Evolutionary conservation across 2,113 vertebrate species (phyloP).

Genomic region (Pygathrix nemaeus): DNA sequence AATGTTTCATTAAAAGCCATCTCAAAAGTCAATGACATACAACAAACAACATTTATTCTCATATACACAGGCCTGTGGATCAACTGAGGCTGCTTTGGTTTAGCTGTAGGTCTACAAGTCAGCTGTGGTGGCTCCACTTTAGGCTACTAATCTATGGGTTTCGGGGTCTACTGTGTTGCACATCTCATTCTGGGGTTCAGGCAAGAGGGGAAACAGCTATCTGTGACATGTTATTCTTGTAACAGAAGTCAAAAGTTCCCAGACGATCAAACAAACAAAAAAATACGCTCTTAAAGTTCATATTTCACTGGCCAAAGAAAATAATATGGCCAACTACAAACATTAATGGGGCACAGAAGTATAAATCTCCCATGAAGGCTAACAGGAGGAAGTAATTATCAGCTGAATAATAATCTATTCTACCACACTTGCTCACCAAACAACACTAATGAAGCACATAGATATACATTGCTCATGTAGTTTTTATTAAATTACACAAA

Average conservation of each 20-base stretch:
- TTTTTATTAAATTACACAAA: not conserved
- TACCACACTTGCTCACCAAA: not conserved
- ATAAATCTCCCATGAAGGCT: not conserved
- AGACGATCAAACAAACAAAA: not conserved
- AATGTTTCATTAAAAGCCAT: not conserved
- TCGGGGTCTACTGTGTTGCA: rapidly evolving
- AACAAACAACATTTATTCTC: not conserved
- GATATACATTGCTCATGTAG: not conserved
- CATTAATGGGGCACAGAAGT: not conserved
- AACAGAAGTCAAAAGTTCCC: not conserved
- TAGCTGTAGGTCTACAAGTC: not conserved
- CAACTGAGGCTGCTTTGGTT: not conserved
- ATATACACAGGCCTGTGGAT: not conserved
- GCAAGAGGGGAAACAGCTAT: not conserved
- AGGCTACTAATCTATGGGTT: not conserved
- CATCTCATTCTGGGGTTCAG: not conserved
- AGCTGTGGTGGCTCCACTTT: not conserved
- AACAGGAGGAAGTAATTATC: not conserved
- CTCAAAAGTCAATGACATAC: not conserved
- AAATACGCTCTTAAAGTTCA: not conserved
- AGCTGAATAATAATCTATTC: not conserved
- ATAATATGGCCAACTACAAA: not conserved
- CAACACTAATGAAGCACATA: not conserved
- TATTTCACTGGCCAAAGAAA: not conserved
- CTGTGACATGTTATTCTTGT: not conserved